phyloP scores from a whole-genome alignment of 1,140 invertebrate genomes.

The Stenopsyche tienmushanensis region DNA sequence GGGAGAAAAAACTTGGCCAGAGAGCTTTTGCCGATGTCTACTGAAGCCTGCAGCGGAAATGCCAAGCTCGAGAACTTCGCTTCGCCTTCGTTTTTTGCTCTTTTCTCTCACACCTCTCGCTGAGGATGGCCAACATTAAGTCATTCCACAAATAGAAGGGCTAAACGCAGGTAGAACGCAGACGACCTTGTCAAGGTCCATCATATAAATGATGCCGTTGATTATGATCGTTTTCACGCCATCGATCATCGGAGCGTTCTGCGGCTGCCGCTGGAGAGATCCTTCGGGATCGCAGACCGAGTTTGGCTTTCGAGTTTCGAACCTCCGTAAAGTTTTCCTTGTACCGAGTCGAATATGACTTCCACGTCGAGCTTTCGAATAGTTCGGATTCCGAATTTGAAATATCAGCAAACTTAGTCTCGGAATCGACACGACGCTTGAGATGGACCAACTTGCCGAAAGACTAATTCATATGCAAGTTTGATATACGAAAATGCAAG shows the following conservation, averaged over 20 bases:
- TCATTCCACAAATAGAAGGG: background rate
- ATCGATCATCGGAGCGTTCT: background rate
- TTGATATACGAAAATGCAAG: too few species aligned
- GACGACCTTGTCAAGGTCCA: background rate
- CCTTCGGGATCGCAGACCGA: too few species aligned
- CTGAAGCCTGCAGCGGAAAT: slow-evolving; percentile 9
- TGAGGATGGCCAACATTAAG: too few species aligned
- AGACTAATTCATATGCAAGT: too few species aligned
- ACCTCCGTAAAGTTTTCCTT: background rate
- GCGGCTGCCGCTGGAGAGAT: background rate
- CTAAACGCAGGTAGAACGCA: too few species aligned
- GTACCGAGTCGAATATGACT: background rate
- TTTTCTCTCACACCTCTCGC: too few species aligned
- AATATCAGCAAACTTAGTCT: slow-evolving; percentile 6
- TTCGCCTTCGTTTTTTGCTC: too few species aligned
- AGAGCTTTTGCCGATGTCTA: slow-evolving; percentile 10
- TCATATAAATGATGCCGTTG: background rate
- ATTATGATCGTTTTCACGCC: background rate
- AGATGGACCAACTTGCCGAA: background rate
- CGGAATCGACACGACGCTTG: background rate
- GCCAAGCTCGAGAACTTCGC: background rate
- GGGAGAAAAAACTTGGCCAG: background rate
- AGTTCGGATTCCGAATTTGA: slow-evolving; percentile 2
- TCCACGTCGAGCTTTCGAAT: slow-evolving; percentile 1
- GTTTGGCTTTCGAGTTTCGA: too few species aligned